These are phyloP conservation scores for Mylabris sibirica DNA, from an alignment of 2,888 invertebrate genomes.

Conservation along the genomic window DNA sequence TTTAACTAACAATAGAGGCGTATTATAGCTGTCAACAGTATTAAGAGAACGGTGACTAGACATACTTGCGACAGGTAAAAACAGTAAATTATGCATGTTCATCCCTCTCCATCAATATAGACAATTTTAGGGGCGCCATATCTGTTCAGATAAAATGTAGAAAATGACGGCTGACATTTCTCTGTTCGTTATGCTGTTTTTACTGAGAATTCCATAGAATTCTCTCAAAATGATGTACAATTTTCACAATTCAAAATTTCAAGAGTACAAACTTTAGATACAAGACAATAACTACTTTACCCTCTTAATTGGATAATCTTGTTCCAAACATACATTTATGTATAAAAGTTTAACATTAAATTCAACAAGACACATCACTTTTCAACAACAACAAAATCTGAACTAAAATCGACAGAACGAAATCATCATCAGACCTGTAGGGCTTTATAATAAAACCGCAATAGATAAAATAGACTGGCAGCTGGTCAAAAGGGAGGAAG, in stretches of 20 bases:
- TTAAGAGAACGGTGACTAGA: conserved; percentile 1
- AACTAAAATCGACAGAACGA: neutral
- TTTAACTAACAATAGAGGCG: conserved; percentile 10
- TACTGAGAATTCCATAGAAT: neutral
- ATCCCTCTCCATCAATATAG: neutral
- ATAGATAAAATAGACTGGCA: conserved; percentile 4
- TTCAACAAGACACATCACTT: conserved; percentile 1
- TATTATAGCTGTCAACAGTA: conserved; percentile 2
- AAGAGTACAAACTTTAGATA: too few relatives aligned
- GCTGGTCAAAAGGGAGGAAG: conserved; percentile 1
- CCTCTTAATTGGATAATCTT: neutral
- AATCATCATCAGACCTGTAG: neutral
- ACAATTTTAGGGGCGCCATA: conserved; percentile 2
- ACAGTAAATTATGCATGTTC: neutral
- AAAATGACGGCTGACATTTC: neutral
- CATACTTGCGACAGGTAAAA: neutral
- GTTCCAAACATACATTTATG: neutral
- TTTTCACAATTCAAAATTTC: neutral
- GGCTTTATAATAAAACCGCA: conserved; percentile 1
- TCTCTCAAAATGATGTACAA: neutral
- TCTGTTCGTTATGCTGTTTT: neutral
- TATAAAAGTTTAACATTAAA: neutral
- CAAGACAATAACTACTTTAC: neutral
- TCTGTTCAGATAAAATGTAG: neutral
- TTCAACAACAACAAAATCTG: neutral